A percentile compares a stretch with the other conserved stretches of the same genome.
Conservation (phyloP, 2,797 vertebrate species). For the Gephyroberyx darwinii region DNA sequence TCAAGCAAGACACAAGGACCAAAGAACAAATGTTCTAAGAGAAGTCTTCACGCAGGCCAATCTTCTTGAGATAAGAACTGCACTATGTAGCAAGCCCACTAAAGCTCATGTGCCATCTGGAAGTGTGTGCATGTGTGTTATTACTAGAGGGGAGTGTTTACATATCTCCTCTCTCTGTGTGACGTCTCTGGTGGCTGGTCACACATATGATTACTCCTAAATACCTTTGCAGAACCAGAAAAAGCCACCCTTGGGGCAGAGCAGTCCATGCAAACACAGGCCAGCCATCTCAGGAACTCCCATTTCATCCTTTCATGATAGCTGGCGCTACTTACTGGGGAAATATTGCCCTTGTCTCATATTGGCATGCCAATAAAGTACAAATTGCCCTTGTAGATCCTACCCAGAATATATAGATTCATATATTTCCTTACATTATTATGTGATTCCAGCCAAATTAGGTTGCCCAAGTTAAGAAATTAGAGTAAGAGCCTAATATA, state of each 20-base stretch:
- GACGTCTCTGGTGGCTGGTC: constrained; percentile 20
- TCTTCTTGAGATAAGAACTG: constrained; percentile 25
- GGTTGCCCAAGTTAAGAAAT: background rate
- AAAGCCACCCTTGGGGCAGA: background rate
- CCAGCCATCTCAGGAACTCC: constrained; percentile 22
- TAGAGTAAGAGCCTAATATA: background rate
- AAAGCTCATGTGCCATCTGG: constrained; percentile 31
- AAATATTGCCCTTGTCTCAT: background rate
- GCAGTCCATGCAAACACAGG: constrained; percentile 18
- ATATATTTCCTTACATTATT: background rate
- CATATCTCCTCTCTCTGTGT: constrained; percentile 12
- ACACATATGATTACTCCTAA: constrained; percentile 27
- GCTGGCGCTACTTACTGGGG: background rate
- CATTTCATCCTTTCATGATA: constrained; percentile 7
- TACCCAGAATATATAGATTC: background rate
- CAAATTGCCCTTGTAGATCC: background rate
- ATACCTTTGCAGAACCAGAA: constrained; percentile 20
- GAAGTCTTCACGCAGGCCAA: background rate
- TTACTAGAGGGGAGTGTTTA: constrained; percentile 21
- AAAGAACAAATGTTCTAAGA: background rate
- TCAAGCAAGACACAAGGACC: background rate
- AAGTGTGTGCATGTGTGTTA: constrained; percentile 23
- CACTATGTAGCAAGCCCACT: constrained; percentile 8
- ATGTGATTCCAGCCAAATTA: background rate
- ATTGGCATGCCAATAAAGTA: background rate